phyloP scores from a whole-genome alignment of 2,797 vertebrate genomes.

The Trematomus bernacchii region DNA sequence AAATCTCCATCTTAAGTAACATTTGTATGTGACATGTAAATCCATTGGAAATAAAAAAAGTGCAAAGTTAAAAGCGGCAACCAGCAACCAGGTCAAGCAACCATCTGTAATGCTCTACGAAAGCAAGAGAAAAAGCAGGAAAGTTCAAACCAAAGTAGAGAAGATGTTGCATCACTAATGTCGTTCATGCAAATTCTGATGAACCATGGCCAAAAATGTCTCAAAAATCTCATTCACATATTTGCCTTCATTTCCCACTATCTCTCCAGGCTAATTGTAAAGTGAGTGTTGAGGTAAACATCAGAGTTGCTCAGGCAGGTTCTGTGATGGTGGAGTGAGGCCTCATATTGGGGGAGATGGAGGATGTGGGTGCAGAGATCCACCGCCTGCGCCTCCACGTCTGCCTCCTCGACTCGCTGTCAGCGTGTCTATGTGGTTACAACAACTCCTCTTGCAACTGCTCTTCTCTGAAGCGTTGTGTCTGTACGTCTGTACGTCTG shows the following conservation, averaged over 20 bases:
- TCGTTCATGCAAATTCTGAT: constrained; percentile 46
- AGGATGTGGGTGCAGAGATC: constrained; percentile 77
- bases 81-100: constrained; percentile 53
- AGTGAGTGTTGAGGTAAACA: constrained; percentile 61
- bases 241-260: neutral
- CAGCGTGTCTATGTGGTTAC: constrained; percentile 70
- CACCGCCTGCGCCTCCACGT: constrained; percentile 66
- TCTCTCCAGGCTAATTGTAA: constrained; percentile 2
- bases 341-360: constrained; percentile 61
- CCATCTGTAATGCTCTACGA: constrained; percentile 25
- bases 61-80: constrained; percentile 53
- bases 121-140: constrained; percentile 53
- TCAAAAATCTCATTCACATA: neutral
- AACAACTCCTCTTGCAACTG: constrained; percentile 70
- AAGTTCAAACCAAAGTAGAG: constrained; percentile 27
- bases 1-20: neutral
- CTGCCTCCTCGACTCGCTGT: constrained; percentile 64
- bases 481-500: too few relatives aligned
- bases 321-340: constrained; percentile 59
- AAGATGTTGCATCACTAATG: neutral
- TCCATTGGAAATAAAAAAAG: constrained; percentile 4
- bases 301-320: constrained; percentile 50
- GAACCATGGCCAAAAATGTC: neutral
- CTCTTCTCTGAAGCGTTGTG: constrained; percentile 50
- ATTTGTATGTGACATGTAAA: constrained; percentile 10